Percentiles rank a stretch among this genome's conserved stretches.
These are phyloP conservation scores for Yponomeuta cagnagella DNA, from an alignment of 2,888 invertebrate genomes.

Conservation along the genomic window DNA sequence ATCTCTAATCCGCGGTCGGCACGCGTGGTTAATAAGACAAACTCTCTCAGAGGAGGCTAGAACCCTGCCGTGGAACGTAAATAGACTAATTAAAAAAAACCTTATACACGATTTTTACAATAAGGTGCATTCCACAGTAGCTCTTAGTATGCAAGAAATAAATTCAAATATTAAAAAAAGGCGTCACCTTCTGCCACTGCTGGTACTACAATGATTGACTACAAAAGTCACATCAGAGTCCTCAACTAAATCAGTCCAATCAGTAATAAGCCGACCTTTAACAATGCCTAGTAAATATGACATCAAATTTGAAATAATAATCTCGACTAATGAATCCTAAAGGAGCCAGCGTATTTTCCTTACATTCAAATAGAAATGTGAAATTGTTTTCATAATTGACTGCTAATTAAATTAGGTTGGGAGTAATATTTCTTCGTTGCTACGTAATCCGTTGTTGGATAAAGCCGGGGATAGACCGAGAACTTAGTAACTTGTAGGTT, in stretches of 20 bases:
- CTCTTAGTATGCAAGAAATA: too few relatives aligned
- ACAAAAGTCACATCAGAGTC: too few relatives aligned
- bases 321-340: background rate
- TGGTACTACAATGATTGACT: too few relatives aligned
- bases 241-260: background rate
- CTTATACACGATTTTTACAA: too few relatives aligned
- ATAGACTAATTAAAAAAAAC: too few relatives aligned
- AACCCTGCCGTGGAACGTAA: too few relatives aligned
- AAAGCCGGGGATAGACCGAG: background rate
- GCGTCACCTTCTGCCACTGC: too few relatives aligned
- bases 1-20: too few relatives aligned
- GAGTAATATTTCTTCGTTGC: conserved; percentile 14
- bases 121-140: too few relatives aligned
- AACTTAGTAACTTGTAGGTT: background rate
- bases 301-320: conserved; percentile 4
- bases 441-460: conserved; percentile 4
- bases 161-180: too few relatives aligned
- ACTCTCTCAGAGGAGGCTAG: too few relatives aligned
- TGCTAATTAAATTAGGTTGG: conserved; percentile 13
- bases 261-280: background rate
- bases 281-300: background rate
- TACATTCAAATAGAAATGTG: conserved; percentile 14
- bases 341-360: conserved; percentile 18
- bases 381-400: conserved; percentile 15
- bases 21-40: too few relatives aligned